Percentiles rank a stretch among this genome's conserved stretches.
These are phyloP conservation scores for Pogona vitticeps DNA, from an alignment of 2,113 vertebrate species.

Conservation along the genomic window DNA sequence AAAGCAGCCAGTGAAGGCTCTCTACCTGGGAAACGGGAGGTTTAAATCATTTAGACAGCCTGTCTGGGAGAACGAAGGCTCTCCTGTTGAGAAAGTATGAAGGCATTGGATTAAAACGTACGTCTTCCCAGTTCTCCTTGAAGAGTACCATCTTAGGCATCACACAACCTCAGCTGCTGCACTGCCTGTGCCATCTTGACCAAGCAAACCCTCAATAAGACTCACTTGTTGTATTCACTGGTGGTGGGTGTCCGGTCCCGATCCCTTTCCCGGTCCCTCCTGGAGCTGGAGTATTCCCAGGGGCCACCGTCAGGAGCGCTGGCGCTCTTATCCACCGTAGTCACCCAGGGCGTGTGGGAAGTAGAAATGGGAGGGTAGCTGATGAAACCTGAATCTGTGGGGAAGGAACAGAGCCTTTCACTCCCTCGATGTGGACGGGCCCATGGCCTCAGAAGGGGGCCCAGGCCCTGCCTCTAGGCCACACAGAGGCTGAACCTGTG, in stretches of 20 bases:
- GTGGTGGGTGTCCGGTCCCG: conserved; percentile 64
- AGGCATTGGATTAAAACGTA: no score
- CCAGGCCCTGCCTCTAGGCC: background rate
- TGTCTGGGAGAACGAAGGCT: no score
- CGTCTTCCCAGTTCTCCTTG: no score
- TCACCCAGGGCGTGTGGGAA: conserved; percentile 72
- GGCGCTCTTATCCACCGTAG: conserved; percentile 65
- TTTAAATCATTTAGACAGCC: no score
- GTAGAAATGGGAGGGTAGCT: conserved; percentile 74
- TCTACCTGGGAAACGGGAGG: no score
- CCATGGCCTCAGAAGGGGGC: no score
- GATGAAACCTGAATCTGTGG: conserved; percentile 74
- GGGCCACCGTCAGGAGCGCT: conserved; percentile 64
- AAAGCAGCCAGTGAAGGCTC: no score
- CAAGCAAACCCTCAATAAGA: background rate
- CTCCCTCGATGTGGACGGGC: no score
- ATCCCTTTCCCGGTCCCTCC: conserved; percentile 67
- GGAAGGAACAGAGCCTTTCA: background rate
- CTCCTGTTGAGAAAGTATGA: no score
- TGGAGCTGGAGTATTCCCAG: conserved; percentile 72
- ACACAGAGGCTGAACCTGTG: background rate
- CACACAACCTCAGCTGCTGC: background rate
- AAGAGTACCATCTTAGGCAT: no score
- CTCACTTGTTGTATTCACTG: conserved; percentile 74
- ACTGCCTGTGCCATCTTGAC: accelerated